Conservation (phyloP, 1,140 invertebrate genomes). For the Hyles euphorbiae region DNA sequence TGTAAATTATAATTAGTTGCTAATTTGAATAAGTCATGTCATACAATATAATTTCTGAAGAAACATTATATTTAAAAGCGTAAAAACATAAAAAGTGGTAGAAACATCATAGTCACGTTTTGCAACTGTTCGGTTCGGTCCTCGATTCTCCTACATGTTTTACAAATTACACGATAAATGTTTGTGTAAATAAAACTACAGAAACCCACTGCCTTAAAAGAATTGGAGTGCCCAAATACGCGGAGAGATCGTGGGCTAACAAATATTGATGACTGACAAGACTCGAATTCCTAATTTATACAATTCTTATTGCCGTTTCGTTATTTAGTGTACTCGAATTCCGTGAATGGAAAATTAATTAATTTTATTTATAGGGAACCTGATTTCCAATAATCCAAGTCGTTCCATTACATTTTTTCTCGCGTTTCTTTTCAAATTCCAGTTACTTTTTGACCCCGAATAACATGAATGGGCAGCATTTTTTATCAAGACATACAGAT, state of each 20-base stretch:
- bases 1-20: too few species aligned
- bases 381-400: not conserved
- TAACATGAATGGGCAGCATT: too few species aligned
- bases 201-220: not conserved
- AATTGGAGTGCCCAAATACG: conserved; percentile 8
- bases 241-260: conserved; percentile 1
- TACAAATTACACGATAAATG: conserved; percentile 3
- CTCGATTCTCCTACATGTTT: not conserved
- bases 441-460: too few species aligned
- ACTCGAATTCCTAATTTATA: not conserved
- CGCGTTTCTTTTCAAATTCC: too few species aligned
- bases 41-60: too few species aligned
- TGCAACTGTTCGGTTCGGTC: too few species aligned
- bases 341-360: too few species aligned
- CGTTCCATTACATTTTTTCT: not conserved
- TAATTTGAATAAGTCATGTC: too few species aligned
- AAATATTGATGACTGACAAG: conserved; percentile 1
- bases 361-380: not conserved
- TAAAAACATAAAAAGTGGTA: too few species aligned
- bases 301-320: not conserved
- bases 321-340: not conserved
- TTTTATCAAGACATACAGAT: too few species aligned
- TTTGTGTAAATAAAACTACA: conserved; percentile 4
- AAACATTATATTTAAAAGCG: too few species aligned
- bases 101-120: too few species aligned